Conservation (phyloP, 2,888 invertebrate species). For the Boloria euphrosyne region DNA sequence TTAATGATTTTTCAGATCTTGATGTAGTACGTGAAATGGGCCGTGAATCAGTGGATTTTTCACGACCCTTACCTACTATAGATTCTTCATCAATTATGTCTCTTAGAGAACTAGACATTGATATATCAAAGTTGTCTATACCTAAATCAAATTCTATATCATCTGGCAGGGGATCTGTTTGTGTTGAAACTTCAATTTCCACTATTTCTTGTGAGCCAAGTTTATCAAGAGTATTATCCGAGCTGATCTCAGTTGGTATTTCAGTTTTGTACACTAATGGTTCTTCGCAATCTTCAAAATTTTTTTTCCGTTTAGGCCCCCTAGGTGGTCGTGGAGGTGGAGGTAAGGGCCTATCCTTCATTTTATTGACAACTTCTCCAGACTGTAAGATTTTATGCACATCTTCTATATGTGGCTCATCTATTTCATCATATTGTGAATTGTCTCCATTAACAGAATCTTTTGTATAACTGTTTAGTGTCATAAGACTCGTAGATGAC, state of each 20-base stretch:
- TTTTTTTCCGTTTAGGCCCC: constrained; percentile 74
- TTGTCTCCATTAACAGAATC: constrained; percentile 68
- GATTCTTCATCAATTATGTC: constrained; percentile 81
- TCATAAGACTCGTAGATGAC: constrained; percentile 80
- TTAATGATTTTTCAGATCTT: constrained; percentile 80
- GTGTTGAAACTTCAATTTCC: constrained; percentile 90
- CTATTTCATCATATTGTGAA: constrained; percentile 84
- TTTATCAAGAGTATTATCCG: constrained; percentile 45
- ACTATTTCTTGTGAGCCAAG: constrained; percentile 62
- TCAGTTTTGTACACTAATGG: constrained; percentile 40
- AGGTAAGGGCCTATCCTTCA: constrained; percentile 92
- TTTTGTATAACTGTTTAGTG: constrained; percentile 77
- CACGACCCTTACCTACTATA: constrained; percentile 71
- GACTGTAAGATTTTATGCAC: constrained; percentile 85
- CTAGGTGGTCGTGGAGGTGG: constrained; percentile 93
- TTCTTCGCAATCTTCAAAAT: constrained; percentile 46
- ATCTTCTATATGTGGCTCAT: constrained; percentile 82
- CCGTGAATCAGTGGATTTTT: constrained; percentile 74
- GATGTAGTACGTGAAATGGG: constrained; percentile 79
- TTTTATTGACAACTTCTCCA: constrained; percentile 89
- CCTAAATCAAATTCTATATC: constrained; percentile 86
- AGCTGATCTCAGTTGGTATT: constrained; percentile 44
- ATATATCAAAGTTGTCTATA: constrained; percentile 70
- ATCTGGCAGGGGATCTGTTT: constrained; percentile 92
- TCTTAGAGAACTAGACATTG: constrained; percentile 73